Evolutionary conservation across 2,797 vertebrate genomes (phyloP), one percentile per base, ranked within the genome.

Genomic region (Crocidura indochinensis): DNA sequence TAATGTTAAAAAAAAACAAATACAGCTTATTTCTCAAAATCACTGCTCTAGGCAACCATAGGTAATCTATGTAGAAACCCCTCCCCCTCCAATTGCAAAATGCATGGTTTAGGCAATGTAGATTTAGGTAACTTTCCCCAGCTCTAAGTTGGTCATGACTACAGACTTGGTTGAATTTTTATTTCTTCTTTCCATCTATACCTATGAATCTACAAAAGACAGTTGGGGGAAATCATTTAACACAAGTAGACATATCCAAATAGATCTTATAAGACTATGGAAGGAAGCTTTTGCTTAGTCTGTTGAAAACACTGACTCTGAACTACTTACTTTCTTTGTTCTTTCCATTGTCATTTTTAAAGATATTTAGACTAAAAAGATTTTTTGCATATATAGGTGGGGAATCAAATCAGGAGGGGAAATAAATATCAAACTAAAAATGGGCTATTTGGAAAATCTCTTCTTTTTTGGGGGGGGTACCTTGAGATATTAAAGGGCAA

Each of bases 291-390:
- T 79, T 11, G 27, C 44, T 83, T 77, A 71, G 77, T 38, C 60
- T 86, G 47, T 9, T 81, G 67, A 72, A 89, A 94, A 76, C 53
- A 93, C 20, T 67, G 81, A 89, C 80, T 86, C 68, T 47, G 27
- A 91, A 60, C 64, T 82, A 24, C 65, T 93, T 44, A 74, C 69
- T 77, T 75, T 9, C 72, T 92, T 68, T 83, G 79, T 89, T 65
- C 76, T 94, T 94, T 74, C 24, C 78, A 87, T 93, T 87, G 68
- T 87, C 75, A 80, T 79, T 82, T 74, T 88, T 51, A 69, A 93
- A 85, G 65, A 81, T 31, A 7, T 31, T 81, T 72, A 87, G 85
- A 64, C 89, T 91, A 60, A 93, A 92, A 92, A 85, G 75, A 83
- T 90, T 91, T 20, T 19, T 77, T 65, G 64, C 31, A n/a, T 46